Base-by-base conservation (phyloP, 2,888 invertebrate genomes). In the Rhorus exstirpatorius region DNA sequence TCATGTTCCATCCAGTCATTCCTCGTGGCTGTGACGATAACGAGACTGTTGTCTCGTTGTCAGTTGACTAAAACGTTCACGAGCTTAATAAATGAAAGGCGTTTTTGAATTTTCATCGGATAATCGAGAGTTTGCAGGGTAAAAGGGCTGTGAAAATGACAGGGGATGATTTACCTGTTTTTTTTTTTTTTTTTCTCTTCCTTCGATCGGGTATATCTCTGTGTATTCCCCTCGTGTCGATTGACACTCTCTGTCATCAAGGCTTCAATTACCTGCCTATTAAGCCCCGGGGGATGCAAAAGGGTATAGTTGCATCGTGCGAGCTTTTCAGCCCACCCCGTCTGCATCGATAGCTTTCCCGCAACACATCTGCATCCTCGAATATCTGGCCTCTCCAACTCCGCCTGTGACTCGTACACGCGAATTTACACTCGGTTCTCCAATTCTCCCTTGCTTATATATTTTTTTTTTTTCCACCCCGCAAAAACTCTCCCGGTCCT, bases 191-290 rank as follows among this genome's bases (percentile, higher is more conserved):
- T 58, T 17, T 51, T 12, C 0, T 14, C 17, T 24, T 8, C 8
- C 10, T 26, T 63, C 10, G 44, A 63, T 63, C 46, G 14, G n/a
- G n/a, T n/a, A n/a, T n/a, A n/a, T n/a, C n/a, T n/a, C n/a, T 19
- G 14, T 24, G 17, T 14, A 44, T 63, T 24, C 21, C 31, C 63
- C 21, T 35, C 67, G 53, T 70, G 21, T 58, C 12, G 49, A 65
- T 81, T 41, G 31, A 49, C 60, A 72, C 85, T 80, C 82, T 81
- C 89, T 90, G 90, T 92, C 89, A 92, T 92, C 90, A 88, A 77
- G 84, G 85, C 86, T 72, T 87, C 90, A 83, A 89, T 91, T 88
- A 90, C 88, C 90, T 86, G 85, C 83, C 88, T 85, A 91, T 92
- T 92, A 92, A 83, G n/a, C 84, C 83, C 79, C 85, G 89, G 38